Evolutionary conservation across 2,888 invertebrate genomes (phyloP), one percentile per base, ranked within the genome.

Genomic region (Limnephilus auricula): DNA sequence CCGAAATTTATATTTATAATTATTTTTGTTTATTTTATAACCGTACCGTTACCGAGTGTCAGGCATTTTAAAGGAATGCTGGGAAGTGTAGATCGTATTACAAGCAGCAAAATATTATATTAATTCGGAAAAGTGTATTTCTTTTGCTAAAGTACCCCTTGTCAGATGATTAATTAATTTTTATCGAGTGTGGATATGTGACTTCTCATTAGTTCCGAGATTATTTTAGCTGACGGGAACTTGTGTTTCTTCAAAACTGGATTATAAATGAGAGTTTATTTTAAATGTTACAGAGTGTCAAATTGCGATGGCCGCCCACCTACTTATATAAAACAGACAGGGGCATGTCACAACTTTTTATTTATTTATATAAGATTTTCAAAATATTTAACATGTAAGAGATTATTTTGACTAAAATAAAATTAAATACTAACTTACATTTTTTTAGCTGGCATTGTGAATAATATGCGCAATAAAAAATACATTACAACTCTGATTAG

Each of bases 21-120:
- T 37, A 15, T 31, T 50, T 31, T 50, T 40, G 37, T 50, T 65
- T 37, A 86, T 91, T 91, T 80, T 45, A 92, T 86, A 92, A 88
- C 91, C 91, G 91, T 91, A 79, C 92, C 91, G 37, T 31, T 6
- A 86, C 87, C 34, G n/a, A 87, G 85, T 84, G 86, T 92, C 90
- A 91, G 91, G 92, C 90, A 92, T 92, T 92, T 90, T 89, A 91
- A 92, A 92, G 92, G 91, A 92, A 90, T 90, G 91, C 89, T 78
- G 84, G 90, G 84, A 91, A 92, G 91, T 91, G 90, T 90, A 89
- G 91, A 83, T 90, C 78, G 87, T 91, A 87, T 92, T 91, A 92
- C 92, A 91, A n/a, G 91, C 90, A 65, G 30, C 18, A 40, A 40
- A n/a, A 37, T 50, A 31, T 37, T 34, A 45, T 31, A 31, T 31